phyloP scores from a whole-genome alignment of 2,797 vertebrate species.

The Florisuga fusca region DNA sequence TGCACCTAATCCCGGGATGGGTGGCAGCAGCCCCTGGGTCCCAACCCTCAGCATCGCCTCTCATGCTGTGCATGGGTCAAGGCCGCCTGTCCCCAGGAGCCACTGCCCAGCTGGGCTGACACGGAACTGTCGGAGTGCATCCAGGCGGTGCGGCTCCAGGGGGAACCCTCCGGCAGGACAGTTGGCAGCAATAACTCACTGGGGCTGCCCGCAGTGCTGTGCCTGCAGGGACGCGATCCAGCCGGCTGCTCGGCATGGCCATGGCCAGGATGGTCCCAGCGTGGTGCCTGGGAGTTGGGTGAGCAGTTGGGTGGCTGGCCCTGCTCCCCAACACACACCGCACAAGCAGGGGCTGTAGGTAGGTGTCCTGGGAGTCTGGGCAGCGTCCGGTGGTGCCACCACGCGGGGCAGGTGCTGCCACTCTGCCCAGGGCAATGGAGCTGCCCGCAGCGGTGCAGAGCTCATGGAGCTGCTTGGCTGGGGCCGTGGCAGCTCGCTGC shows the following conservation, averaged over 20 bases:
- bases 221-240: neutral
- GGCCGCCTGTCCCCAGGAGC: neutral
- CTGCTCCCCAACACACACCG: neutral
- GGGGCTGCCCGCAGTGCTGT: fast-evolving
- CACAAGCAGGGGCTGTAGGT: neutral
- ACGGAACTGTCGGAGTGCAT: neutral
- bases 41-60: neutral
- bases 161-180: neutral
- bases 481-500: neutral
- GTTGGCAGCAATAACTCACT: conserved; percentile 4
- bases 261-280: fast-evolving
- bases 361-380: no score
- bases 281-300: fast-evolving
- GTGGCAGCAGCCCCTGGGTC: fast-evolving
- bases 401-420: neutral
- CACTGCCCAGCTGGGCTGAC: neutral
- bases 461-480: neutral
- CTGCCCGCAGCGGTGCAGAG: neutral
- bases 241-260: fast-evolving
- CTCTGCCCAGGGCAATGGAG: fast-evolving
- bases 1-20: fast-evolving
- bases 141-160: neutral
- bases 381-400: fast-evolving
- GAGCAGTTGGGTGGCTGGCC: neutral
- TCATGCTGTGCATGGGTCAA: fast-evolving